Conservation (phyloP, 2,888 invertebrate species). For the Caenorhabditis sp. region DNA sequence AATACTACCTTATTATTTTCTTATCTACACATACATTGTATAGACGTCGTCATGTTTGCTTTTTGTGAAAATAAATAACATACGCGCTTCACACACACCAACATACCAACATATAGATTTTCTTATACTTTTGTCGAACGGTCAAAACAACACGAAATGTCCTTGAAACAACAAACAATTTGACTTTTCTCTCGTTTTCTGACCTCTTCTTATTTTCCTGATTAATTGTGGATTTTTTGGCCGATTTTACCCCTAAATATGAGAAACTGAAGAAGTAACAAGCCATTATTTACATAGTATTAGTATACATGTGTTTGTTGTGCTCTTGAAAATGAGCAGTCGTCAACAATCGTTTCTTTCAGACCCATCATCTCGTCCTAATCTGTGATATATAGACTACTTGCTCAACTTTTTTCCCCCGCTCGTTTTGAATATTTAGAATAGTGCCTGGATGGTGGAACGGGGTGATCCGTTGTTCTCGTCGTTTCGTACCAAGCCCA, state of each 20-base stretch:
- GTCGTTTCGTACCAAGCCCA: background rate
- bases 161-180: background rate
- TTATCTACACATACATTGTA: background rate
- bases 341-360: background rate
- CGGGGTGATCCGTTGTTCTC: background rate
- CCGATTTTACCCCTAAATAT: too few species aligned
- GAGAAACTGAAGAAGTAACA: too few species aligned
- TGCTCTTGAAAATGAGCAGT: background rate
- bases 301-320: background rate
- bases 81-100: background rate
- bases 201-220: background rate
- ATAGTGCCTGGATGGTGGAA: background rate
- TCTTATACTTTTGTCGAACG: background rate
- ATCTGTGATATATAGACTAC: background rate
- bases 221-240: too few species aligned
- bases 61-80: conserved; percentile 1
- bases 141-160: background rate
- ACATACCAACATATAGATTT: background rate
- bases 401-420: too few species aligned
- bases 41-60: background rate
- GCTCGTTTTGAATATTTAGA: too few species aligned
- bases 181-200: background rate
- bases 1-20: background rate
- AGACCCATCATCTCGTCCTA: background rate
- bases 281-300: background rate